These are phyloP conservation scores for Tetraneura akinire DNA, from an alignment of 1,140 invertebrate genomes.

Conservation along the genomic window DNA sequence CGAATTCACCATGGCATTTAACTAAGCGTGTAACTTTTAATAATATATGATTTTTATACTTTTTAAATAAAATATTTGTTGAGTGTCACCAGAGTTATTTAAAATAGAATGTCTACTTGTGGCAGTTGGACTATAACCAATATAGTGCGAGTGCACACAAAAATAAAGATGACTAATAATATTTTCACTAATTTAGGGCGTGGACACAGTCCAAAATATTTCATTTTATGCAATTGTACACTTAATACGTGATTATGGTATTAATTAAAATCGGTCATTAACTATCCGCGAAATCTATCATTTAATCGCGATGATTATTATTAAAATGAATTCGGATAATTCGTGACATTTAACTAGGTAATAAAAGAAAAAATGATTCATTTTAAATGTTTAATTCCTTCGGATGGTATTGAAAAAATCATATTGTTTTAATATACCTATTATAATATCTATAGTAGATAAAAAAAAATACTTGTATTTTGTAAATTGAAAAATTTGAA, in stretches of 20 bases:
- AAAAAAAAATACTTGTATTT: too few species aligned
- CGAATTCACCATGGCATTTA: background rate
- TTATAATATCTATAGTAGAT: too few species aligned
- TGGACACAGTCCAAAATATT: constrained; percentile 47
- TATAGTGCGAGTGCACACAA: constrained; percentile 41
- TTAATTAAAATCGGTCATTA: constrained; percentile 35
- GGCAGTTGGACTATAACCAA: constrained; percentile 47
- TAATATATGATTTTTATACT: background rate
- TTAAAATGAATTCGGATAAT: too few species aligned
- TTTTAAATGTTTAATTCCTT: too few species aligned
- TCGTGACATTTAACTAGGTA: too few species aligned
- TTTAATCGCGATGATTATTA: background rate
- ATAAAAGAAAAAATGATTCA: too few species aligned
- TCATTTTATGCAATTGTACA: constrained; percentile 24
- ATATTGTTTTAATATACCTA: too few species aligned
- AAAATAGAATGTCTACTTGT: constrained; percentile 51
- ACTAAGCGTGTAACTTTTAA: background rate
- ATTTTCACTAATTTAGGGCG: constrained; percentile 50
- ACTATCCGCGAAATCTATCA: background rate
- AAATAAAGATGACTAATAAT: constrained; percentile 51
- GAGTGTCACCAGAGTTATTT: constrained; percentile 45
- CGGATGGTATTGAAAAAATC: too few species aligned
- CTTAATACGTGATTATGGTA: constrained; percentile 26
- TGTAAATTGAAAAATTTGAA: too few species aligned
- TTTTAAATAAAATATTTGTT: constrained; percentile 43